phyloP scores from a whole-genome alignment of 1,140 invertebrate genomes.

The Panulirus ornatus region DNA sequence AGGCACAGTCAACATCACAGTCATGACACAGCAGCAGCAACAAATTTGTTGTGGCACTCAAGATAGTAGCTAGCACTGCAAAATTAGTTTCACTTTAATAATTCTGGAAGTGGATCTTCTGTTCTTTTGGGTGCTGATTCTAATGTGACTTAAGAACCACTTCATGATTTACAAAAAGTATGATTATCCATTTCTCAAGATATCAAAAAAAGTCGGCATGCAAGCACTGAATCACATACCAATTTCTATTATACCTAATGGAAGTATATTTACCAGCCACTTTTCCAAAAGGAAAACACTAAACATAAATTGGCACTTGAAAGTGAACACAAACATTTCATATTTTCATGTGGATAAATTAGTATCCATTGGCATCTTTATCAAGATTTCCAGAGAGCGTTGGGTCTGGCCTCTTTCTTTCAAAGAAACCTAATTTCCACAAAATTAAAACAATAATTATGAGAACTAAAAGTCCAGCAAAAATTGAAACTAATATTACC shows the following conservation, averaged over 20 bases:
- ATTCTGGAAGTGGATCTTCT: neutral
- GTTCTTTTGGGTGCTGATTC: neutral
- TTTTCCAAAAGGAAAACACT: conserved; percentile 14
- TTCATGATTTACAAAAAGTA: too few relatives aligned
- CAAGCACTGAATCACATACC: neutral
- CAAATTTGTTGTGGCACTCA: conserved; percentile 4
- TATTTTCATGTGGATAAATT: conserved; percentile 59
- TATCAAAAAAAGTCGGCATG: neutral
- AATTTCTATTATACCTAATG: neutral
- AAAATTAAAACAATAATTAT: conserved; percentile 87
- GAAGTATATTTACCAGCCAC: conserved; percentile 1
- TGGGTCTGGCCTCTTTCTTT: conserved; percentile 86
- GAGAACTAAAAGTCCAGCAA: conserved; percentile 88
- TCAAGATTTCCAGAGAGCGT: conserved; percentile 90
- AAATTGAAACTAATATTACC: conserved; percentile 89
- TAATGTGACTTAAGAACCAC: neutral
- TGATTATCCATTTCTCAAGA: neutral
- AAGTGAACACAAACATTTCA: conserved; percentile 26
- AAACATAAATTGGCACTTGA: conserved; percentile 46
- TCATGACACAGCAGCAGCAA: conserved; percentile 57
- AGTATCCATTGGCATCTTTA: conserved; percentile 82
- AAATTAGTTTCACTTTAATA: neutral
- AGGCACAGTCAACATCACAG: conserved; percentile 71
- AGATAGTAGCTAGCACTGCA: neutral
- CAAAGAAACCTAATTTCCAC: conserved; percentile 94